These are phyloP conservation scores for Caenorhabditis afra DNA, from an alignment of 2,888 invertebrate species.

Conservation along the genomic window DNA sequence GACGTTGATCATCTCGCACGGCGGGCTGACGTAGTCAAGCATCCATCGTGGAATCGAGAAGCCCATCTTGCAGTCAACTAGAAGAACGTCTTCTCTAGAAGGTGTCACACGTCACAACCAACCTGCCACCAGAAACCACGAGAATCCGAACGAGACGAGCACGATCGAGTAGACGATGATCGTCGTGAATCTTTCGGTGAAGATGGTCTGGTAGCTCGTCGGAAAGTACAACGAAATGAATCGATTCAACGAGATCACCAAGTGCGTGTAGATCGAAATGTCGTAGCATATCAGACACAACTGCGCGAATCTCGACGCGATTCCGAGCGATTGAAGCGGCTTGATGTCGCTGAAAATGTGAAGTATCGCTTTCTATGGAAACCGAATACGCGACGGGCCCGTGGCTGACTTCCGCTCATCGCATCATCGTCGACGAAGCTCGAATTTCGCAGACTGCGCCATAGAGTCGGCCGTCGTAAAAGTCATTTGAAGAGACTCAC, in stretches of 20 bases:
- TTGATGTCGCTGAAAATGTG: constrained; percentile 63
- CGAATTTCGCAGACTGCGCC: constrained; percentile 31
- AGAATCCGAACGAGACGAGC: constrained; percentile 51
- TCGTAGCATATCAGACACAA: constrained; percentile 70
- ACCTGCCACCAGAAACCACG: constrained; percentile 60
- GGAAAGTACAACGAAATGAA: constrained; percentile 72
- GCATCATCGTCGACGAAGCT: constrained; percentile 46
- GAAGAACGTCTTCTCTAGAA: constrained; percentile 13
- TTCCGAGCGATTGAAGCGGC: constrained; percentile 54
- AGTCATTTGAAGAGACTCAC: constrained; percentile 61
- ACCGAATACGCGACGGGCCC: constrained; percentile 46
- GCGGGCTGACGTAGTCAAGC: constrained; percentile 63
- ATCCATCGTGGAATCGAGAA: constrained; percentile 68
- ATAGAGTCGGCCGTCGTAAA: constrained; percentile 24
- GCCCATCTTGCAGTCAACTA: constrained; percentile 66
- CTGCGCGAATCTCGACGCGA: constrained; percentile 63
- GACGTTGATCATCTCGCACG: constrained; percentile 62
- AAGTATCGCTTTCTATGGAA: constrained; percentile 50
- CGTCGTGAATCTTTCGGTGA: constrained; percentile 66
- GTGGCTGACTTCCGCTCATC: constrained; percentile 48
- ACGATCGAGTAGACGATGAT: constrained; percentile 57
- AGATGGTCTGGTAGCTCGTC: constrained; percentile 64
- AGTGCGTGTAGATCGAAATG: constrained; percentile 69
- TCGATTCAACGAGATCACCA: constrained; percentile 67
- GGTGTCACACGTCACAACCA: no score